Evolutionary conservation across 2,113 vertebrate genomes (phyloP), one percentile per base, ranked within the genome.

Genomic region (Gavialis gangeticus): DNA sequence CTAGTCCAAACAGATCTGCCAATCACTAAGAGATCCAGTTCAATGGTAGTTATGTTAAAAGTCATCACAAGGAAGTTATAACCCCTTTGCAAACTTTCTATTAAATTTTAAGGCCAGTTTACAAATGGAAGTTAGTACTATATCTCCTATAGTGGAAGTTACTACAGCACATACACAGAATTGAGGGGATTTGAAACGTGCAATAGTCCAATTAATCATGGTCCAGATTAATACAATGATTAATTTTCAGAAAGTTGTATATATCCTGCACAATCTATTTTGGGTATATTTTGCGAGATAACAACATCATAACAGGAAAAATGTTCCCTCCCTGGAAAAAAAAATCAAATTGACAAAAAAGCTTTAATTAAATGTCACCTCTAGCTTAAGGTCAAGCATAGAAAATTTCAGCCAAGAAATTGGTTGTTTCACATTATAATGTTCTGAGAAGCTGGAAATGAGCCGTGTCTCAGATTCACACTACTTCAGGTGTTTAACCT

Each of bases 111-210:
- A 2, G 8, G 92, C 58, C 28, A 91, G 46, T 88, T 89, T 75
- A 89, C 17, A 89, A 89, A 87, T 85, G 80, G 18, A 66, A 95
- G 69, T 91, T 79, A 85, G 25, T 76, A 73, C 6, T 25, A 24
- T n/a, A n/a, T 57, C n/a, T 91, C 5, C 58, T 73, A 13, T 3
- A 75, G 28, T 56, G 83, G 79, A 86, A 88, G 4, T 9, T 0
- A 30, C 21, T 59, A 46, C 59, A 34, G 67, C 71, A 87, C 6
- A 25, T 66, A 90, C 16, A 75, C 0, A 1, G 67, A 92, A 79
- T 15, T 59, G 17, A 83, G 30, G 34, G n/a, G 75, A 90, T 86
- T 54, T 22, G 24, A 84, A 5, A 76, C 12, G 19, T 24, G 22
- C 54, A 3, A 1, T 22, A 71, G 64, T 90, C 71, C 17, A n/a